Percentiles rank a stretch among this genome's conserved stretches.
Evolutionary conservation across 2,888 invertebrate species (phyloP).

Genomic region (Arrhopalites spinosus): DNA sequence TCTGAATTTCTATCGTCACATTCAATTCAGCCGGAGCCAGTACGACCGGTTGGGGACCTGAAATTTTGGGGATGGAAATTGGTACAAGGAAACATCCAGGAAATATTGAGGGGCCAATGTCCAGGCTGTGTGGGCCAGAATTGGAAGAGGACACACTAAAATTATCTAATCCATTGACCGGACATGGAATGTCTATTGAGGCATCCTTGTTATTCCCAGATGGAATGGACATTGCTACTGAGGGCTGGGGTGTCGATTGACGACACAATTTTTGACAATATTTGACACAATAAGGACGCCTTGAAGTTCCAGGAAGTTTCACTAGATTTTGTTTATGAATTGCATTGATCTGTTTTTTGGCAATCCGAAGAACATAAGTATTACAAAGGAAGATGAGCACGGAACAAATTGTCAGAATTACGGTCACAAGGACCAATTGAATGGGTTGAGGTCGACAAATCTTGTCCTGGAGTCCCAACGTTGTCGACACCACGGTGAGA

Average conservation of each 20-base stretch:
- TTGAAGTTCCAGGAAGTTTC: too few species aligned
- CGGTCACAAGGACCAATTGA: conserved; percentile 51
- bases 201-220: too few species aligned
- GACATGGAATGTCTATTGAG: too few species aligned
- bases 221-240: too few species aligned
- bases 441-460: conserved; percentile 49
- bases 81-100: neutral
- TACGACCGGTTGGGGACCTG: neutral
- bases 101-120: neutral
- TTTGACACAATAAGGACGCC: too few species aligned
- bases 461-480: too few species aligned
- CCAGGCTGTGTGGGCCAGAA: neutral
- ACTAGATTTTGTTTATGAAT: conserved; percentile 53
- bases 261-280: too few species aligned
- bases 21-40: neutral
- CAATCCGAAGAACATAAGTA: conserved; percentile 51
- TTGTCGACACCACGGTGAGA: too few species aligned
- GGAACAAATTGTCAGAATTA: conserved; percentile 52
- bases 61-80: neutral
- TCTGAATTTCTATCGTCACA: neutral
- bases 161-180: too few species aligned
- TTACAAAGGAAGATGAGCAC: conserved; percentile 53
- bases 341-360: conserved; percentile 53
- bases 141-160: too few species aligned
- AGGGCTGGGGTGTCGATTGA: too few species aligned